Conservation (phyloP, 2,888 invertebrate species). For the Andrena bicolor region DNA sequence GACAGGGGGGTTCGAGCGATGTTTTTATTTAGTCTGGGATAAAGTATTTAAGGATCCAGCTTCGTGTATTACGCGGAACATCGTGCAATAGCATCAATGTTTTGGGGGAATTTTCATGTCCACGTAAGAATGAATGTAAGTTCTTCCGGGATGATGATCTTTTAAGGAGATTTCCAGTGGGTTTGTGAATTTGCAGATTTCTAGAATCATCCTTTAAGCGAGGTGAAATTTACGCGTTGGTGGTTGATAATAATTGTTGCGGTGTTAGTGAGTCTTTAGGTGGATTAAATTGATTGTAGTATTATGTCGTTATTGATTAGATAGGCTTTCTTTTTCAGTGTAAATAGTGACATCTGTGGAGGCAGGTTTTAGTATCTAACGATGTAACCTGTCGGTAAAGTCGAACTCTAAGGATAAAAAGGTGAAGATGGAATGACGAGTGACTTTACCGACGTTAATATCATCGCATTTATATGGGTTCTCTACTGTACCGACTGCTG, state of each 20-base stretch:
- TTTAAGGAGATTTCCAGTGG: background rate
- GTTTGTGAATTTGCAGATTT: background rate
- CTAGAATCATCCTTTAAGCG: background rate
- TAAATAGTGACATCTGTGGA: slow-evolving; percentile 21
- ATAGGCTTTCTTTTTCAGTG: background rate
- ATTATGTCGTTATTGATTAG: slow-evolving; percentile 21
- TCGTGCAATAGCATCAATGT: slow-evolving; percentile 17
- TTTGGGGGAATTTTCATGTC: background rate
- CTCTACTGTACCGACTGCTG: slow-evolving; percentile 8
- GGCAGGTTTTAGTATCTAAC: no score
- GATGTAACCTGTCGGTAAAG: background rate
- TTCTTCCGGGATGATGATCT: background rate
- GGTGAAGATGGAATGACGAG: background rate
- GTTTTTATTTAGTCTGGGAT: slow-evolving; percentile 83
- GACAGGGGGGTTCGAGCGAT: slow-evolving; percentile 76
- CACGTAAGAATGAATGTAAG: background rate
- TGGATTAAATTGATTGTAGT: background rate
- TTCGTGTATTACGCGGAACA: slow-evolving; percentile 29
- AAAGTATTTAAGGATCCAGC: slow-evolving; percentile 74
- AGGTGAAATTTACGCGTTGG: no score
- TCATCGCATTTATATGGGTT: background rate
- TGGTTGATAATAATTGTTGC: background rate
- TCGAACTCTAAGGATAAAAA: background rate
- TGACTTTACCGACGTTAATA: background rate
- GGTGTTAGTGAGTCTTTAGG: background rate